phyloP scores from a whole-genome alignment of 2,797 vertebrate genomes.

The Danio jaintianensis region DNA sequence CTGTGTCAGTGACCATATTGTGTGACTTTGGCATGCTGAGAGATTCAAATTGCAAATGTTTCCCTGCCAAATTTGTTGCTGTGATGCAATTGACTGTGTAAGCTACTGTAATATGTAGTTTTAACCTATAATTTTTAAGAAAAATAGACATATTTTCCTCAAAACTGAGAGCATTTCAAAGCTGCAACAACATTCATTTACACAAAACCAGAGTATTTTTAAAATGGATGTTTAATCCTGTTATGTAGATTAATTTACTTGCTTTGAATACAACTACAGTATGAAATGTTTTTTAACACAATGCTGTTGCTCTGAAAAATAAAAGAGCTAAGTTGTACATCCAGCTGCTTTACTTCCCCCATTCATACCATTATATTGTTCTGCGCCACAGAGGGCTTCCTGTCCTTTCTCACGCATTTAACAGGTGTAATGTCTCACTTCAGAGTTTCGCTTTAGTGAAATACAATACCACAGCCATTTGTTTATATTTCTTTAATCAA shows the following conservation, averaged over 20 bases:
- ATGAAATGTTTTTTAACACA: neutral
- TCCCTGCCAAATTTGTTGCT: conserved; percentile 22
- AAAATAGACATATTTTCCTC: neutral
- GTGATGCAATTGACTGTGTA: conserved; percentile 10
- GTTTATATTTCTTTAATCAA: neutral
- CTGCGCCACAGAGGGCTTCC: neutral
- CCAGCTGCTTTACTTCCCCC: conserved; percentile 12
- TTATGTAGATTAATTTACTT: neutral
- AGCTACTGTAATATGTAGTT: conserved; percentile 5
- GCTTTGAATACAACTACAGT: neutral
- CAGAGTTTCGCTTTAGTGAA: neutral
- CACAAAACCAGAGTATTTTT: neutral
- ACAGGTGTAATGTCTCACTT: conserved; percentile 7
- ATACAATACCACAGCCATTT: neutral
- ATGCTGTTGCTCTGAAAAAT: conserved; percentile 1
- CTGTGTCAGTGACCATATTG: conserved; percentile 24
- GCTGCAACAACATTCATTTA: neutral
- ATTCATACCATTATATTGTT: conserved; percentile 20
- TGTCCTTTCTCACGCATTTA: neutral
- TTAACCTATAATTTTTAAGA: neutral
- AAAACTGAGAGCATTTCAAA: too few species aligned
- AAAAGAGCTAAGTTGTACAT: neutral
- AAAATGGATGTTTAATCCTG: too few species aligned
- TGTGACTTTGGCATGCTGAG: conserved; percentile 13
- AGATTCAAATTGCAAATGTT: conserved; percentile 21